Evolutionary conservation across 2,888 invertebrate genomes (phyloP), one percentile per base, ranked within the genome.

Genomic region (Drosophila niveifrons): DNA sequence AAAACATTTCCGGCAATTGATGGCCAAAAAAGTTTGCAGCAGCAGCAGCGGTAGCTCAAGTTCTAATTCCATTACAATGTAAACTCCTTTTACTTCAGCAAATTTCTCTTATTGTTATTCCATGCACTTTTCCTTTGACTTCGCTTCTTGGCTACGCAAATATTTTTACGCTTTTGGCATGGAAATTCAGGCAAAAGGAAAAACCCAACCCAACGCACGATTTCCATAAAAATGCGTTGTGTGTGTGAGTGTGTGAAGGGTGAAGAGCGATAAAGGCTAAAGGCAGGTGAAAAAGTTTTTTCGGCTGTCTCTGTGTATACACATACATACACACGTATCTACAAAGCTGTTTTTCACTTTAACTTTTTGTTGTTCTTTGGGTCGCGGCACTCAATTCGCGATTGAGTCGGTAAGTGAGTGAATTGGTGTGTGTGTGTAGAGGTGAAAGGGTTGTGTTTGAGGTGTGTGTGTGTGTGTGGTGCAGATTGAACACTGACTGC

Each of bases 141-240:
- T 36, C 23, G 23, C 23, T n/a, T 80, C 50, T 31, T 3, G 23
- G 69, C 66, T 72, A 66, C 43, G 68, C 65, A 84, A 80, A 84
- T 72, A 80, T 82, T 84, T 69, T 70, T 78, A 63, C 48, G 75
- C 80, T 78, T 65, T 78, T 74, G 63, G 55, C 66, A 67, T 72
- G 67, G 51, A 68, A 71, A 71, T 67, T 56, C 34, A 51, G 57
- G 28, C 53, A 52, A 52, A 61, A 57, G 47, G 23, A 34, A 52
- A 51, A 66, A 62, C 55, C 46, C 64, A 71, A 56, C 50, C 53
- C 51, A 28, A 29, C 44, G 55, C 41, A 63, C 31, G 44, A 73
- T 69, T 57, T 59, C 23, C 39, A 71, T 48, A 53, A 55, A 74
- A 81, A 65, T 72, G 39, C 48, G 48, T 69, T 48, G 8, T 39